Evolutionary conservation across 2,797 vertebrate genomes (phyloP).

Genomic region (Eremophila alpestris): DNA sequence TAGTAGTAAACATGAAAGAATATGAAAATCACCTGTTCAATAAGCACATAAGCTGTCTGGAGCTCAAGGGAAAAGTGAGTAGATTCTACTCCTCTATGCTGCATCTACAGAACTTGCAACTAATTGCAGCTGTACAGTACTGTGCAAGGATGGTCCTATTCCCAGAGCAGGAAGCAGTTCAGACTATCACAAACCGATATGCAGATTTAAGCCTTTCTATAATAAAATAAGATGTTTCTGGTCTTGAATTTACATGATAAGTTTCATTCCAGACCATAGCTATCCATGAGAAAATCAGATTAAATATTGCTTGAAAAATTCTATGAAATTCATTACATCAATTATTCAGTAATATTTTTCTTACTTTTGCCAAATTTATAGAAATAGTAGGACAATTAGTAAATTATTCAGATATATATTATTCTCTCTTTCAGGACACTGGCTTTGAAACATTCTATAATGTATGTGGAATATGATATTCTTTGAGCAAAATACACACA

Average conservation of each 20-base stretch:
- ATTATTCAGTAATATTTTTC: constrained; percentile 31
- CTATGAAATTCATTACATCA: not conserved
- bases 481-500: not conserved
- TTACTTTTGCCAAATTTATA: not conserved
- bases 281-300: not conserved
- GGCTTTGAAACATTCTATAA: not conserved
- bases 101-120: not conserved
- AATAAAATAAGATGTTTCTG: not conserved
- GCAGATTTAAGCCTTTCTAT: not conserved
- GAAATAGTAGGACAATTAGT: not conserved
- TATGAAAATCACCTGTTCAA: not conserved
- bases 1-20: not conserved
- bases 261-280: not conserved
- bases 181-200: not conserved
- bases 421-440: not conserved
- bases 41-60: not conserved
- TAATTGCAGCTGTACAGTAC: not conserved
- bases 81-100: not conserved
- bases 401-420: constrained; percentile 1
- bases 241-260: not conserved
- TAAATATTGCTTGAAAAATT: not conserved
- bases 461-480: not conserved
- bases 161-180: not conserved
- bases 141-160: not conserved
- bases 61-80: not conserved